These are phyloP conservation scores for Sinocyclocheilus anophthalmus DNA, from an alignment of 2,113 vertebrate genomes.

Conservation along the genomic window DNA sequence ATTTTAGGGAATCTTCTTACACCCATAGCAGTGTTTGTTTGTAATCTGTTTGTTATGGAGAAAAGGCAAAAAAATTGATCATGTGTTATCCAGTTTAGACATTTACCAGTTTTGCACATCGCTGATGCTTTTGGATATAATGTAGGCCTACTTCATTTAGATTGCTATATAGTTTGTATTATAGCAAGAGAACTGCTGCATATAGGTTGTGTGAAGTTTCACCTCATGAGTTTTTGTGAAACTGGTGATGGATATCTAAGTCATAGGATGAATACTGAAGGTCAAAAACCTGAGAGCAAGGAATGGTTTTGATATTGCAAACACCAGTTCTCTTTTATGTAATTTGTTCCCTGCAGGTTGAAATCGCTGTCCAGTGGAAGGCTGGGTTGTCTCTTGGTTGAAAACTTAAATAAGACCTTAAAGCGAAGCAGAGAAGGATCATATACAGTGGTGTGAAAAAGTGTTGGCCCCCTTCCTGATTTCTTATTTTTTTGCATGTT, in stretches of 20 bases:
- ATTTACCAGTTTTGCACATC: not conserved
- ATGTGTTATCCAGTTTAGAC: not conserved
- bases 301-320: conserved; percentile 1
- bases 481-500: too few species aligned
- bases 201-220: not conserved
- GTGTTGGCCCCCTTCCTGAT: too few species aligned
- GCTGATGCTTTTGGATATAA: not conserved
- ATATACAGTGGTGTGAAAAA: too few species aligned
- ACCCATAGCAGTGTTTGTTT: not conserved
- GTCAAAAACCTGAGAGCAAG: not conserved
- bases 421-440: not conserved
- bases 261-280: not conserved
- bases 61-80: not conserved
- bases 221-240: not conserved
- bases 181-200: not conserved
- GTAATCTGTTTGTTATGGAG: not conserved
- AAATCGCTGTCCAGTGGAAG: not conserved
- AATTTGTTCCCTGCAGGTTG: not conserved
- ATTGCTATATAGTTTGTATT: not conserved
- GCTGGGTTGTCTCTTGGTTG: not conserved
- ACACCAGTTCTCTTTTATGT: not conserved
- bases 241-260: not conserved
- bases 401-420: not conserved
- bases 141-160: not conserved
- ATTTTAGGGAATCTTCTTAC: too few species aligned